phyloP scores from a whole-genome alignment of 2,797 vertebrate species.

The Enteromius afrohamiltoni region DNA sequence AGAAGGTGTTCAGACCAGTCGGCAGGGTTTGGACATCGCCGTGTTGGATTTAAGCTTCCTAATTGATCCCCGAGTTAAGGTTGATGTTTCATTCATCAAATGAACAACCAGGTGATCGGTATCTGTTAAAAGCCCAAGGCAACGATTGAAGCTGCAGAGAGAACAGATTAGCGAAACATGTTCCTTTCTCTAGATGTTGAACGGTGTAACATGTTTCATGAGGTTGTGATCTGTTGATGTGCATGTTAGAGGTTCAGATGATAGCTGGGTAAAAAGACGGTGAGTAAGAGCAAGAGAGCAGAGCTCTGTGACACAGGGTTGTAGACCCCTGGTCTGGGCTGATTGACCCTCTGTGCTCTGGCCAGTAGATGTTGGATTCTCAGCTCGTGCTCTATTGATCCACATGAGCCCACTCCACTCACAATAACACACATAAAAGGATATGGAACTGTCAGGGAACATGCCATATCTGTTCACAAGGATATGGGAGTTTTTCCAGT shows the following conservation, averaged over 20 bases:
- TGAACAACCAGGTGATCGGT: slow-evolving; percentile 52
- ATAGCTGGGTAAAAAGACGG: slow-evolving; percentile 23
- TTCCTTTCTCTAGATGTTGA: slow-evolving; percentile 62
- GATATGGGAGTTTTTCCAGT: background rate
- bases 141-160: slow-evolving; percentile 39
- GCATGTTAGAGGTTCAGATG: slow-evolving; percentile 35
- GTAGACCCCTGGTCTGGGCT: slow-evolving; percentile 42
- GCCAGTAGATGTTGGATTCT: slow-evolving; percentile 46
- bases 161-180: slow-evolving; percentile 48
- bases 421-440: slow-evolving; percentile 32
- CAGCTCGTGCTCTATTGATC: slow-evolving; percentile 57
- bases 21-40: background rate
- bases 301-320: slow-evolving; percentile 27
- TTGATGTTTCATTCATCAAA: slow-evolving; percentile 57
- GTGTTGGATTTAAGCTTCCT: slow-evolving; percentile 50
- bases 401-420: slow-evolving; percentile 40
- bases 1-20: background rate
- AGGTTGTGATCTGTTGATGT: slow-evolving; percentile 50
- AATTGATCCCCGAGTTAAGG: slow-evolving; percentile 57
- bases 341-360: slow-evolving; percentile 50
- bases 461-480: background rate
- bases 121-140: slow-evolving; percentile 65
- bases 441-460: slow-evolving; percentile 10
- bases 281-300: slow-evolving; percentile 5
- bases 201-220: slow-evolving; percentile 52